A percentile compares a stretch with the other conserved stretches of the same genome.
These are phyloP conservation scores for Labrus mixtus DNA, from an alignment of 2,113 vertebrate species.

Conservation along the genomic window DNA sequence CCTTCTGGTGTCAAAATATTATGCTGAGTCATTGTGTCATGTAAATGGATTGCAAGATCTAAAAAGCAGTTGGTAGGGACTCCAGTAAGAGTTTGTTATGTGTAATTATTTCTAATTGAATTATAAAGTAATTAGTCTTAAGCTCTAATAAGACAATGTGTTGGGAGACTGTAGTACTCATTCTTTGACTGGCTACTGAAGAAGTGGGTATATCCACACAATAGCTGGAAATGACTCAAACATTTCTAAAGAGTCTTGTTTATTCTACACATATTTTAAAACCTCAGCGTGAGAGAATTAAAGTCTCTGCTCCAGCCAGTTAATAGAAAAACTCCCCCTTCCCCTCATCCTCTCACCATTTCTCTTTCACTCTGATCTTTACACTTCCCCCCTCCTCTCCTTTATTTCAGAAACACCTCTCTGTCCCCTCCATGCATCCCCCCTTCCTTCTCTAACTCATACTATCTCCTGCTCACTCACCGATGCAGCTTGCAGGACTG, in stretches of 20 bases:
- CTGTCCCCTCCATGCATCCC: slow-evolving; percentile 25
- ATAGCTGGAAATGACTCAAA: slow-evolving; percentile 48
- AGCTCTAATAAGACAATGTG: slow-evolving; percentile 52
- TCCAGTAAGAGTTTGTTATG: slow-evolving; percentile 55
- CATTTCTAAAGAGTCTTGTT: slow-evolving; percentile 41
- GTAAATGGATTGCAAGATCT: slow-evolving; percentile 4
- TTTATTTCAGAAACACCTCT: slow-evolving; percentile 25
- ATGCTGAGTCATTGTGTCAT: slow-evolving; percentile 1
- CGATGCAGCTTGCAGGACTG: slow-evolving; percentile 97
- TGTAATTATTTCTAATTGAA: slow-evolving; percentile 67
- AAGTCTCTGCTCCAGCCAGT: slow-evolving; percentile 23
- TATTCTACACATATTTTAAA: slow-evolving; percentile 47
- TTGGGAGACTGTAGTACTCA: slow-evolving; percentile 27
- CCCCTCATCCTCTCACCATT: slow-evolving; percentile 29
- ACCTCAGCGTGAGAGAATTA: slow-evolving; percentile 31
- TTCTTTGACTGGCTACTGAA: slow-evolving; percentile 35
- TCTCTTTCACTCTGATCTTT: slow-evolving; percentile 42
- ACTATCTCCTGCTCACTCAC: slow-evolving; percentile 80
- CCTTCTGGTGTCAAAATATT: slow-evolving; percentile 5
- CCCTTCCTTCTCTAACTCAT: slow-evolving; percentile 18
- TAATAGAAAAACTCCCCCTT: slow-evolving; percentile 44
- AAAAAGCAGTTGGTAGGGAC: slow-evolving; percentile 45
- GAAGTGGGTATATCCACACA: slow-evolving; percentile 51
- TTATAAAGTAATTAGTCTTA: slow-evolving; percentile 68
- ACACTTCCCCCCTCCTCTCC: slow-evolving; percentile 14